A percentile compares a stretch with the other conserved stretches of the same genome.
Evolutionary conservation across 2,113 vertebrate species (phyloP).

Genomic region (Lagopus leucura): DNA sequence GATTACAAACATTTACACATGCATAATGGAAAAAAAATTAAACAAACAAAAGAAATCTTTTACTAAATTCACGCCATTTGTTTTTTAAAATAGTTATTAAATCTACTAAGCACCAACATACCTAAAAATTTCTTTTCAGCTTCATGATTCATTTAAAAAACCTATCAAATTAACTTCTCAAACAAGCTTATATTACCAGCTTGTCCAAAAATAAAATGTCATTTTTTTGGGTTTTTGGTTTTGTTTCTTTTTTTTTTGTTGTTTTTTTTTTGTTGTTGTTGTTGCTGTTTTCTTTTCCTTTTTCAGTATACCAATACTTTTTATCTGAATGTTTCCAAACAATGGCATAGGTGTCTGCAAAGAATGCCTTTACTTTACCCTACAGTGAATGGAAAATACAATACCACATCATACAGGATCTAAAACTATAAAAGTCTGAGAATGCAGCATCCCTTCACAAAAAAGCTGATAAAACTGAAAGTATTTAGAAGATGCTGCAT

Average conservation of each 20-base stretch:
- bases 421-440: constrained; percentile 80
- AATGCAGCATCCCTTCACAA: constrained; percentile 81
- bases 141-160: constrained; percentile 86
- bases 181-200: constrained; percentile 82
- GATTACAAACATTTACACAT: constrained; percentile 90
- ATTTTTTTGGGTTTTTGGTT: constrained; percentile 7
- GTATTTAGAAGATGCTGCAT: constrained; percentile 83
- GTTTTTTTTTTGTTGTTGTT: background rate
- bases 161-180: constrained; percentile 85
- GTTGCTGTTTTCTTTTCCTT: background rate
- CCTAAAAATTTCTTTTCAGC: constrained; percentile 85
- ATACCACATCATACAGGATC: constrained; percentile 73
- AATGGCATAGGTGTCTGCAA: constrained; percentile 75
- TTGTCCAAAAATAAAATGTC: constrained; percentile 80
- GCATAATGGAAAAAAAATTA: constrained; percentile 84
- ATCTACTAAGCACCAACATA: constrained; percentile 88
- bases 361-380: constrained; percentile 75
- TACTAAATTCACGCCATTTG: constrained; percentile 85
- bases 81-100: constrained; percentile 85
- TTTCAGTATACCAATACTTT: constrained; percentile 73
- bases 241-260: background rate
- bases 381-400: constrained; percentile 73
- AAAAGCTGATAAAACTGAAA: constrained; percentile 84
- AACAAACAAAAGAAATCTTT: constrained; percentile 72
- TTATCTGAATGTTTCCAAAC: constrained; percentile 78